These are phyloP conservation scores for Clinocottus analis DNA, from an alignment of 2,113 vertebrate genomes.

Conservation along the genomic window DNA sequence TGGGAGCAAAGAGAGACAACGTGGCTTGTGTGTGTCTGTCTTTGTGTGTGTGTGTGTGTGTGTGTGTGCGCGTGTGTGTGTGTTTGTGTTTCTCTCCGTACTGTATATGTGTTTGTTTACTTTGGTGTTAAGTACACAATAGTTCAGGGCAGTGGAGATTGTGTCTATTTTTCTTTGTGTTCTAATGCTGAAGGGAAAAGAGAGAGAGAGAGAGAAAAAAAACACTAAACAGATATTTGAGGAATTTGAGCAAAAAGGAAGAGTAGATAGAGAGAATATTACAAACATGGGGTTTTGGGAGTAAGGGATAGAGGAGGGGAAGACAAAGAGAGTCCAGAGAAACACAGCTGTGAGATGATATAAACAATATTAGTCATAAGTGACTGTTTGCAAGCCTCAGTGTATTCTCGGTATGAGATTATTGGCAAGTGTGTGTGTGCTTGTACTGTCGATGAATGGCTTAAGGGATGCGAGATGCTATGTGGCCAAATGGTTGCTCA, in stretches of 20 bases:
- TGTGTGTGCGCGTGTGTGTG: conserved; percentile 1
- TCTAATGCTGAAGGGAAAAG: conserved; percentile 36
- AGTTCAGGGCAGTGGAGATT: conserved; percentile 43
- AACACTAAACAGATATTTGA: conserved; percentile 52
- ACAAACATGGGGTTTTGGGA: conserved; percentile 35
- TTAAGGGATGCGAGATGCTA: conserved; percentile 42
- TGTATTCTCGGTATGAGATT: conserved; percentile 47
- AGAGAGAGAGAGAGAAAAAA: conserved; percentile 30
- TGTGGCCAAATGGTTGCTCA: conserved; percentile 27
- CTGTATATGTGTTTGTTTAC: conserved; percentile 40
- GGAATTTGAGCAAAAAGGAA: conserved; percentile 28
- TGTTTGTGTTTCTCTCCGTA: not conserved
- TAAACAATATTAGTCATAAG: conserved; percentile 56
- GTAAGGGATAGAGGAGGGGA: conserved; percentile 23
- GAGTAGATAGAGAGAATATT: conserved; percentile 27
- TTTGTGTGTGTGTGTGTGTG: not conserved
- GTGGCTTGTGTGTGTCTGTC: conserved; percentile 13
- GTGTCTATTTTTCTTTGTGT: conserved; percentile 56
- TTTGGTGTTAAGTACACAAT: conserved; percentile 39
- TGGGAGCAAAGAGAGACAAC: conserved; percentile 40
- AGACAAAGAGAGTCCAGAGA: conserved; percentile 21
- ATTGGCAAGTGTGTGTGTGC: conserved; percentile 37
- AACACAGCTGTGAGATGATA: conserved; percentile 74
- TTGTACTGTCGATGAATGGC: conserved; percentile 19
- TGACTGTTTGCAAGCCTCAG: conserved; percentile 22